Evolutionary conservation across 2,888 invertebrate genomes (phyloP).

Genomic region (Eupithecia centaureata): DNA sequence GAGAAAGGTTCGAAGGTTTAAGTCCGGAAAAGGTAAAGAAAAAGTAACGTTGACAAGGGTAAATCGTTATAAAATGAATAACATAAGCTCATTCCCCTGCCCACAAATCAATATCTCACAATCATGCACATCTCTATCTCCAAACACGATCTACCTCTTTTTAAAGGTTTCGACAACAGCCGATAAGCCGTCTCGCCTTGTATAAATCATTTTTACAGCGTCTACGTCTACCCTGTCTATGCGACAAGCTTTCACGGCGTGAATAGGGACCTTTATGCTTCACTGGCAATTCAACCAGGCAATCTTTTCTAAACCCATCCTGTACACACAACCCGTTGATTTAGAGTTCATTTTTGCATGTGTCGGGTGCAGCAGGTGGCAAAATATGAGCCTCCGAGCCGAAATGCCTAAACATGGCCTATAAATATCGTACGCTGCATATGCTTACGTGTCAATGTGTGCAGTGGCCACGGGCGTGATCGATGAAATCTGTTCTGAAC

Average conservation of each 20-base stretch:
- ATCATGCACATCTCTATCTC: slow-evolving; percentile 52
- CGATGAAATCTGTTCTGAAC: slow-evolving; percentile 47
- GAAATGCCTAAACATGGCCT: slow-evolving; percentile 72
- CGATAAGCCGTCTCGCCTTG: slow-evolving; percentile 70
- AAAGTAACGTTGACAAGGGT: slow-evolving; percentile 27
- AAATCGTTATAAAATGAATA: slow-evolving; percentile 30
- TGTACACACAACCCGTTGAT: slow-evolving; percentile 33
- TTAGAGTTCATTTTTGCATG: slow-evolving; percentile 49
- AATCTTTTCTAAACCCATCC: slow-evolving; percentile 33
- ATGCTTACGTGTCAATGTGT: slow-evolving; percentile 54
- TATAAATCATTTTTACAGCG: slow-evolving; percentile 81
- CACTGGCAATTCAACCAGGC: slow-evolving; percentile 58
- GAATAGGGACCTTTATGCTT: slow-evolving; percentile 75
- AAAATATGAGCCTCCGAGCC: slow-evolving; percentile 55
- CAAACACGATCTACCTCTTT: slow-evolving; percentile 63
- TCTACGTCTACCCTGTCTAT: slow-evolving; percentile 69
- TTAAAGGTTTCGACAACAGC: slow-evolving; percentile 67
- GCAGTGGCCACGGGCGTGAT: slow-evolving; percentile 48
- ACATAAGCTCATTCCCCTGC: slow-evolving; percentile 31
- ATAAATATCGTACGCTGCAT: slow-evolving; percentile 72
- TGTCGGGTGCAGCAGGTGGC: slow-evolving; percentile 32
- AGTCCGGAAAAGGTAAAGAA: slow-evolving; percentile 22
- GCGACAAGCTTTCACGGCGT: slow-evolving; percentile 75
- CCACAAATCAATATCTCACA: slow-evolving; percentile 43
- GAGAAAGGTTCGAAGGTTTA: slow-evolving; percentile 13